These are phyloP conservation scores for Drosophila setifemur DNA, from an alignment of 1,140 invertebrate species.

Conservation along the genomic window DNA sequence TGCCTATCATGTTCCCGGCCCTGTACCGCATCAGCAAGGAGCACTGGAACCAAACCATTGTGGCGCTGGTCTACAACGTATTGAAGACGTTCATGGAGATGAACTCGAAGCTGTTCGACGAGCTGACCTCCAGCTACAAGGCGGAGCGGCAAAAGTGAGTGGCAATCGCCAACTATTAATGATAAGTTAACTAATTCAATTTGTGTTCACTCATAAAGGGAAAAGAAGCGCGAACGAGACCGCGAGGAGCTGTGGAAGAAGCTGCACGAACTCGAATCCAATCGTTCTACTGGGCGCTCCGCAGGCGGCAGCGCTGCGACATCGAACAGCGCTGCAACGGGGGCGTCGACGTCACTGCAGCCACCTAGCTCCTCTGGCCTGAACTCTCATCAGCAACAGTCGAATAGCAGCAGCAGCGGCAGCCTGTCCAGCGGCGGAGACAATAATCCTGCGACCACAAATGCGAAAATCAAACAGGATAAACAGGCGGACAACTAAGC, in stretches of 20 bases:
- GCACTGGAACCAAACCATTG: constrained; percentile 99
- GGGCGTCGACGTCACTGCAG: constrained; percentile 51
- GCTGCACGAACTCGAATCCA: constrained; percentile 89
- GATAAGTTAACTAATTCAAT: too few relatives aligned
- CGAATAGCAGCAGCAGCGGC: constrained; percentile 78
- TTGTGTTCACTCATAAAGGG: constrained; percentile 86
- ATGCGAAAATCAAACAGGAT: constrained; percentile 67
- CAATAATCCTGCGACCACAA: constrained; percentile 80
- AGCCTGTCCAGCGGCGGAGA: constrained; percentile 63
- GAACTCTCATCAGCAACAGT: constrained; percentile 81
- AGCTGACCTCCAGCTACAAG: constrained; percentile 98
- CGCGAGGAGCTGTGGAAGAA: constrained; percentile 97
- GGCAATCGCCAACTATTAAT: not conserved
- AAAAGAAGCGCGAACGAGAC: constrained; percentile 97
- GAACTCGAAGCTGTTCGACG: constrained; percentile 99
- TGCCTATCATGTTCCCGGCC: constrained; percentile 98
- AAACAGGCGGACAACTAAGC: constrained; percentile 67
- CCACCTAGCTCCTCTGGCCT: constrained; percentile 53
- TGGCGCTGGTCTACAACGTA: constrained; percentile 99
- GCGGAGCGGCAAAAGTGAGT: constrained; percentile 97
- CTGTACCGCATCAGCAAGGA: constrained; percentile 99
- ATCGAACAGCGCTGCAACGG: constrained; percentile 54
- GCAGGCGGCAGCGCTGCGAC: constrained; percentile 69
- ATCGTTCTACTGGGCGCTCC: constrained; percentile 79
- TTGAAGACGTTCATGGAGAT: constrained; percentile 99